These are phyloP conservation scores for Riparia riparia DNA, from an alignment of 2,113 vertebrate genomes.

Conservation along the genomic window DNA sequence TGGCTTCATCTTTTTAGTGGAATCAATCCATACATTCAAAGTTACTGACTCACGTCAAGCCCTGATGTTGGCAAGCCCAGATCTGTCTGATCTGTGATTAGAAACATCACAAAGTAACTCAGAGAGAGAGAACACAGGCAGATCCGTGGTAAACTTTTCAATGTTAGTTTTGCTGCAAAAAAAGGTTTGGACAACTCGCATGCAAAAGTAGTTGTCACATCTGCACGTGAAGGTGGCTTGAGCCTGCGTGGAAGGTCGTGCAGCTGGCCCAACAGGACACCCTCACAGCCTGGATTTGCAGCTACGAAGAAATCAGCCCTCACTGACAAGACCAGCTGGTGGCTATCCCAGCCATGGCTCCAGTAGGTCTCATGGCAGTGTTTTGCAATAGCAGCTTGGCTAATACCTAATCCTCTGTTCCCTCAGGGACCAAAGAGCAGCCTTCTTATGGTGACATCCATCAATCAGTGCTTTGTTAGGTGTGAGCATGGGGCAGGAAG, in stretches of 20 bases:
- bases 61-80: neutral
- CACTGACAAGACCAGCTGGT: neutral
- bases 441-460: neutral
- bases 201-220: neutral
- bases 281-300: neutral
- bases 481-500: neutral
- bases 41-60: neutral
- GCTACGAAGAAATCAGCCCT: neutral
- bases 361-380: neutral
- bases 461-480: neutral
- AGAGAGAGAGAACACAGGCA: neutral
- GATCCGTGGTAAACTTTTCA: neutral
- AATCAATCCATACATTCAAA: neutral
- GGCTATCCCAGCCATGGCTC: neutral
- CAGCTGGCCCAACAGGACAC: neutral
- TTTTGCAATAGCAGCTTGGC: neutral
- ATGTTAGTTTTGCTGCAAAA: neutral
- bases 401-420: neutral
- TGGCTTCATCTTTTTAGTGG: neutral
- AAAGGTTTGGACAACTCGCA: neutral
- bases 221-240: neutral
- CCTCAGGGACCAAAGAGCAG: neutral
- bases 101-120: neutral
- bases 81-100: neutral
- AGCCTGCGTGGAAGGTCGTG: neutral